These are phyloP conservation scores for Scaptomyza polygonia DNA, from an alignment of 2,888 invertebrate genomes.

Conservation along the genomic window DNA sequence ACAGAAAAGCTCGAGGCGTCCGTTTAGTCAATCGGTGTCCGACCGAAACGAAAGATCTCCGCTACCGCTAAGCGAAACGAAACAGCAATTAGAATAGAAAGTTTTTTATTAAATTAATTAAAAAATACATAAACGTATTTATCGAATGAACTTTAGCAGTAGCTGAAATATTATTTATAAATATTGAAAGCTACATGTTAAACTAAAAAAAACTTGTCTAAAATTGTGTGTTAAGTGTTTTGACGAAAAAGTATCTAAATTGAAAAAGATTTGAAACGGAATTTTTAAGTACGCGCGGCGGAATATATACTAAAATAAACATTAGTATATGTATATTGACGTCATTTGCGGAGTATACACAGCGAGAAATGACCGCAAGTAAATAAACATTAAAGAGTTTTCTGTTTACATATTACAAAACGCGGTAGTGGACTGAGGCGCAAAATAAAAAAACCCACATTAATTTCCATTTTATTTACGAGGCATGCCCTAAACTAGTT, in stretches of 20 bases:
- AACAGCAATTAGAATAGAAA: constrained; percentile 53
- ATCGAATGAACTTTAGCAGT: constrained; percentile 36
- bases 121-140: constrained; percentile 15
- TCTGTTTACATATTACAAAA: constrained; percentile 46
- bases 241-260: constrained; percentile 2
- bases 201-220: constrained; percentile 13
- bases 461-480: constrained; percentile 46
- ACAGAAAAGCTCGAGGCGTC: constrained; percentile 58
- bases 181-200: constrained; percentile 40
- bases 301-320: constrained; percentile 43
- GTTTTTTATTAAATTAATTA: constrained; percentile 34
- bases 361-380: constrained; percentile 56
- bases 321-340: constrained; percentile 59
- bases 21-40: constrained; percentile 85
- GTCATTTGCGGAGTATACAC: constrained; percentile 70
- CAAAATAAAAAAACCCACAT: no score
- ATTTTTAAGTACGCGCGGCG: constrained; percentile 12
- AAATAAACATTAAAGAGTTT: constrained; percentile 59
- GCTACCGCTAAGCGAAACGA: constrained; percentile 63
- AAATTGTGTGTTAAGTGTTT: constrained; percentile 19
- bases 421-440: constrained; percentile 52
- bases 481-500: constrained; percentile 50
- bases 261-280: constrained; percentile 15
- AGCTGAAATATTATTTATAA: constrained; percentile 31
- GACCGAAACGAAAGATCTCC: constrained; percentile 85